phyloP scores from a whole-genome alignment of 1,140 invertebrate genomes.

The Anthonomus grandis region DNA sequence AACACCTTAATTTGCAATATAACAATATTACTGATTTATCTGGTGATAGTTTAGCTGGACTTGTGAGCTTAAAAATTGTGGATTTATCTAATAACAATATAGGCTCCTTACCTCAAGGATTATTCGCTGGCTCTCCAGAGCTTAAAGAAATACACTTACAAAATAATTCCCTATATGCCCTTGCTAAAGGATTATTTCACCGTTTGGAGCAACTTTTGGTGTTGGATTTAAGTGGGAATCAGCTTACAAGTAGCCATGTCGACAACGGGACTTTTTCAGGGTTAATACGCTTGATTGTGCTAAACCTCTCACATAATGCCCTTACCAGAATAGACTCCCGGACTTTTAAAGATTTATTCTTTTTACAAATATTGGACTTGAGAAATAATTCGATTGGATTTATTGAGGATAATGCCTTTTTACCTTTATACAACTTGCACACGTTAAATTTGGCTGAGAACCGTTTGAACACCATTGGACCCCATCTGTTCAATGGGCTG shows the following conservation, averaged over 20 bases:
- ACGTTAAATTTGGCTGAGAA: constrained; percentile 84
- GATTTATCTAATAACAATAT: constrained; percentile 83
- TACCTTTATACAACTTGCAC: constrained; percentile 82
- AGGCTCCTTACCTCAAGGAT: constrained; percentile 68
- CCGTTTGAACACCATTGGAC: constrained; percentile 73
- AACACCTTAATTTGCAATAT: constrained; percentile 73
- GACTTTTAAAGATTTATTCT: constrained; percentile 84
- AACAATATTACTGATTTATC: constrained; percentile 81
- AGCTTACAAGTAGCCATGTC: constrained; percentile 76
- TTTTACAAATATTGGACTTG: constrained; percentile 82
- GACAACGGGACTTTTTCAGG: constrained; percentile 80
- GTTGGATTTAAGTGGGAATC: constrained; percentile 84
- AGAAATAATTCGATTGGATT: constrained; percentile 83
- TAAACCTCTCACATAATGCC: constrained; percentile 82
- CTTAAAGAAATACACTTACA: constrained; percentile 80
- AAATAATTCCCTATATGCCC: constrained; percentile 73
- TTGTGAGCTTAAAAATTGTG: constrained; percentile 70
- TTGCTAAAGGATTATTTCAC: constrained; percentile 79
- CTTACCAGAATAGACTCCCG: constrained; percentile 76
- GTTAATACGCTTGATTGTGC: constrained; percentile 75
- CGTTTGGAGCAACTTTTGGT: constrained; percentile 78
- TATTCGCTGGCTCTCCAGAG: constrained; percentile 74
- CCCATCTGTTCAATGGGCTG: constrained; percentile 78
- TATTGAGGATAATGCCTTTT: constrained; percentile 82
- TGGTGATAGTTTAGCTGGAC: constrained; percentile 69